These are phyloP conservation scores for Drosophila tropicalis DNA, from an alignment of 1,140 invertebrate genomes.

Conservation along the genomic window DNA sequence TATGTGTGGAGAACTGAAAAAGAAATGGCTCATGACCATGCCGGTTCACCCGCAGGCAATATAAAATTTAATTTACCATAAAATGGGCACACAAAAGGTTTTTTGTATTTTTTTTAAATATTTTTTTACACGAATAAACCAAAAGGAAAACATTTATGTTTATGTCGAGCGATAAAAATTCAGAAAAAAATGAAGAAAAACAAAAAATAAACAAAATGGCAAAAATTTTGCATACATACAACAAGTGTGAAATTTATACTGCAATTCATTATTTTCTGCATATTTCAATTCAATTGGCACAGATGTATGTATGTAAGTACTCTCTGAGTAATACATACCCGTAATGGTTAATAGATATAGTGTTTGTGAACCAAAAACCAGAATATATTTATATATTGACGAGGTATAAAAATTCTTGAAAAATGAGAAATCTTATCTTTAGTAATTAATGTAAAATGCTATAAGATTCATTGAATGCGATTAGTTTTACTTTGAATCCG, in stretches of 20 bases:
- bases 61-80: constrained; percentile 45
- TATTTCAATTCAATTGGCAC: not conserved
- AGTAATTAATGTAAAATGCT: too few species aligned
- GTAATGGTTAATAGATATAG: too few species aligned
- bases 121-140: constrained; percentile 17
- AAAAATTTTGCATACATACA: not conserved
- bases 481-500: constrained; percentile 25
- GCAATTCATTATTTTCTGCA: not conserved
- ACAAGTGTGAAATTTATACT: not conserved
- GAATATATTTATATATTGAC: too few species aligned
- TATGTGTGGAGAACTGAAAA: not conserved
- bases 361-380: not conserved
- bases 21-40: not conserved
- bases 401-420: too few species aligned
- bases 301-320: too few species aligned
- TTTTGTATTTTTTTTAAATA: not conserved
- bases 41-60: constrained; percentile 29
- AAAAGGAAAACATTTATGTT: constrained; percentile 10
- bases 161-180: not conserved
- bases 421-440: not conserved
- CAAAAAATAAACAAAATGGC: not conserved
- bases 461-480: not conserved
- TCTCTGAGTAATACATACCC: too few species aligned
- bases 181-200: not conserved
- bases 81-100: constrained; percentile 29